Conservation (phyloP, 2,888 invertebrate genomes). For the Beris chalybata region DNA sequence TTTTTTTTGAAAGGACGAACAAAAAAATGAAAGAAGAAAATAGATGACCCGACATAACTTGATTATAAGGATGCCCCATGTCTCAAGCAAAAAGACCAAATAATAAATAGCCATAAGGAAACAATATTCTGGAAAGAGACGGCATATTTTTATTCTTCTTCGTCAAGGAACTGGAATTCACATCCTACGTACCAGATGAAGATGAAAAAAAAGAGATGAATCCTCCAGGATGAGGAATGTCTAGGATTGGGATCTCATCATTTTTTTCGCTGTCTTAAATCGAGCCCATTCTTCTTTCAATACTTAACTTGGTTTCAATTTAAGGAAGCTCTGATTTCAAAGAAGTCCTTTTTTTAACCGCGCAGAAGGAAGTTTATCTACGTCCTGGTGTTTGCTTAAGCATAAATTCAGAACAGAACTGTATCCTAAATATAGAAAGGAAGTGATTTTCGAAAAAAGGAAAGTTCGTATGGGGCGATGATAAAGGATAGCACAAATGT, state of each 20-base stretch:
- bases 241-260: too few species aligned
- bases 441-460: background rate
- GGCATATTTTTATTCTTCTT: background rate
- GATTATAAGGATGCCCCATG: constrained; percentile 24
- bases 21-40: constrained; percentile 8
- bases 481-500: background rate
- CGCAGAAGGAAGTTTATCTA: too few species aligned
- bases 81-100: constrained; percentile 6
- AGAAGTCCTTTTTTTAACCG: too few species aligned
- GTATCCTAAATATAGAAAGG: too few species aligned
- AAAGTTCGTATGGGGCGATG: background rate
- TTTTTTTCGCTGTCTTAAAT: too few species aligned
- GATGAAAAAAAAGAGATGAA: too few species aligned
- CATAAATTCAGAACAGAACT: too few species aligned
- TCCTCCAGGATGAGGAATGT: too few species aligned
- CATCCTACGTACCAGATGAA: background rate
- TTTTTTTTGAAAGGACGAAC: background rate
- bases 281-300: too few species aligned
- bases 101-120: constrained; percentile 24
- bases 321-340: too few species aligned
- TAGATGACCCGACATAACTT: constrained; percentile 21
- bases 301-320: too few species aligned
- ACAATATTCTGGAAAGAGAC: background rate
- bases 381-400: too few species aligned
- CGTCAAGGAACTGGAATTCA: background rate